phyloP scores from a whole-genome alignment of 1,140 invertebrate genomes.

The Calosoma granatense region DNA sequence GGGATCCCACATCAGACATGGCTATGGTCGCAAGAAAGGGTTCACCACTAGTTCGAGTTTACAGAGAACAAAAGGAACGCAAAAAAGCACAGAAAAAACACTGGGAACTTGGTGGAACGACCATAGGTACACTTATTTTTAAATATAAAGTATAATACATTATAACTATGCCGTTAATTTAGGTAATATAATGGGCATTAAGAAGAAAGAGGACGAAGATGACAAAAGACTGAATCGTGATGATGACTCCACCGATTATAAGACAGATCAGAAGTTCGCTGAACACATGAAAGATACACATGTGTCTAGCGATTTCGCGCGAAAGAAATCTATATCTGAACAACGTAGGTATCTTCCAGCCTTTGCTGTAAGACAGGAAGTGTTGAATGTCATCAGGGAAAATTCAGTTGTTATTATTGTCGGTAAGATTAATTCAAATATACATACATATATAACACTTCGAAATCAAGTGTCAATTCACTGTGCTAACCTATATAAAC shows the following conservation, averaged over 20 bases:
- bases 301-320: slow-evolving; percentile 82
- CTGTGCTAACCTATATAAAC: too few relatives aligned
- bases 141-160: not conserved
- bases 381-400: slow-evolving; percentile 88
- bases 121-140: slow-evolving; percentile 59
- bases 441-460: not conserved
- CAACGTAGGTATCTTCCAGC: slow-evolving; percentile 91
- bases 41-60: slow-evolving; percentile 76
- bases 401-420: slow-evolving; percentile 95
- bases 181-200: slow-evolving; percentile 92
- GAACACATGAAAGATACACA: slow-evolving; percentile 76
- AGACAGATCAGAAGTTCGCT: slow-evolving; percentile 90
- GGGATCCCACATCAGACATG: slow-evolving; percentile 97
- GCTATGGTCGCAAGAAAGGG: slow-evolving; percentile 95
- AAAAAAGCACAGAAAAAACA: slow-evolving; percentile 96
- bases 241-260: slow-evolving; percentile 60
- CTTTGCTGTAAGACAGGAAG: slow-evolving; percentile 89
- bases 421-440: slow-evolving; percentile 39
- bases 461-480: not conserved
- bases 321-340: slow-evolving; percentile 73
- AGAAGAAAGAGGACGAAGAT: slow-evolving; percentile 67
- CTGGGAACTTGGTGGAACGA: slow-evolving; percentile 96
- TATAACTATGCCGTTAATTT: not conserved
- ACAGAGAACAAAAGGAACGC: slow-evolving; percentile 92
- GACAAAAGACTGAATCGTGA: slow-evolving; percentile 49